A percentile compares a stretch with the other conserved stretches of the same genome.
Conservation (phyloP, 2,888 invertebrate species). For the Dendrolimus pini region DNA sequence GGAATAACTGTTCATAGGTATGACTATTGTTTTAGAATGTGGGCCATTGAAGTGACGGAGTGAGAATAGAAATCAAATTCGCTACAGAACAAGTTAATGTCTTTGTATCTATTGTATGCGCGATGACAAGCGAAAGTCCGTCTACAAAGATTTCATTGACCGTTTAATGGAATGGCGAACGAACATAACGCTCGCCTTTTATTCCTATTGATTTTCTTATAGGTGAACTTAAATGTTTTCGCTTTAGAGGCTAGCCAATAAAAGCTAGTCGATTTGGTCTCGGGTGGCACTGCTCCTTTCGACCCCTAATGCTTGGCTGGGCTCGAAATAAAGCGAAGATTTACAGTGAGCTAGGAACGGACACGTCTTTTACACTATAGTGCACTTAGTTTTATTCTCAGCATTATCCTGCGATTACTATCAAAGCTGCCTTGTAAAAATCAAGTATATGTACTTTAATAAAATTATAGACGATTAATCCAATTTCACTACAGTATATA, state of each 20-base stretch:
- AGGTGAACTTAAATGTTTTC: constrained; percentile 40
- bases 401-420: too few species aligned
- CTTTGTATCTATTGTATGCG: constrained; percentile 24
- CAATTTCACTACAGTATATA: not conserved
- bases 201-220: constrained; percentile 23
- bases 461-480: not conserved
- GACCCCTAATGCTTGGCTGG: constrained; percentile 28
- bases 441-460: not conserved
- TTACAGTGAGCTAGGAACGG: constrained; percentile 34
- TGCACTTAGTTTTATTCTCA: constrained; percentile 26
- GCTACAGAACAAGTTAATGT: constrained; percentile 30
- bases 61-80: constrained; percentile 35
- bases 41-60: too few species aligned
- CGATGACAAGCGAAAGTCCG: constrained; percentile 25
- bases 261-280: constrained; percentile 49
- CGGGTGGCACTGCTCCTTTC: constrained; percentile 27
- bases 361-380: constrained; percentile 34
- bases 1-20: too few species aligned
- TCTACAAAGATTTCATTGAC: constrained; percentile 23
- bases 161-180: constrained; percentile 24
- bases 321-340: constrained; percentile 42
- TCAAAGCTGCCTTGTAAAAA: constrained; percentile 12
- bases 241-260: constrained; percentile 48
- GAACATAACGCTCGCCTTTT: constrained; percentile 20
- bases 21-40: too few species aligned